Percentiles rank a stretch among this genome's conserved stretches.
These are phyloP conservation scores for Pipistrellus nathusii DNA, from an alignment of 2,797 vertebrate genomes.

Conservation along the genomic window DNA sequence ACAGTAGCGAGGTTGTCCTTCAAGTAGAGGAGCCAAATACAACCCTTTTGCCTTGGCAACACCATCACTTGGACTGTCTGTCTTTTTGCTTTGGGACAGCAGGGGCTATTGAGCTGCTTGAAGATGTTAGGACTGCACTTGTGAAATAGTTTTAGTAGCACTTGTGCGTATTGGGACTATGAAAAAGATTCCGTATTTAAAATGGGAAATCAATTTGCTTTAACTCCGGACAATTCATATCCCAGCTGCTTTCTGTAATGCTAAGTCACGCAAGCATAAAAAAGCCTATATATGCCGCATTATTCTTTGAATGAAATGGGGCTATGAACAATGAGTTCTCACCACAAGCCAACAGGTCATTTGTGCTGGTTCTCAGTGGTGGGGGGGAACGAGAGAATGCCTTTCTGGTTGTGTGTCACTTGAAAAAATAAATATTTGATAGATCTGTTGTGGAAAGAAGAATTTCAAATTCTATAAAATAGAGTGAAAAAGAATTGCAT, in stretches of 20 bases:
- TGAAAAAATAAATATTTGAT: neutral
- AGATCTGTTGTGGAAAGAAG: neutral
- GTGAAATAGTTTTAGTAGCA: constrained; percentile 65
- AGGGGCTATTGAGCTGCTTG: constrained; percentile 71
- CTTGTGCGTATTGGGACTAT: constrained; percentile 60
- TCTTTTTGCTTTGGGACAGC: constrained; percentile 69
- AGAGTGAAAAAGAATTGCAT: neutral
- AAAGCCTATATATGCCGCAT: neutral
- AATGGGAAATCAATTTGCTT: constrained; percentile 59
- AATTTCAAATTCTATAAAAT: constrained; percentile 22
- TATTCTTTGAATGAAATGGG: constrained; percentile 41
- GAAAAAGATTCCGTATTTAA: constrained; percentile 72
- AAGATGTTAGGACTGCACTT: constrained; percentile 54
- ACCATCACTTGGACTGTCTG: constrained; percentile 57
- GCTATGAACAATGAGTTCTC: constrained; percentile 32
- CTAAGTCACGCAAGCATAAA: constrained; percentile 33
- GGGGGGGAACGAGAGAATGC: neutral
- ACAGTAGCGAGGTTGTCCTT: constrained; percentile 81
- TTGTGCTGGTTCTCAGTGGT: neutral
- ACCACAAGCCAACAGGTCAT: neutral
- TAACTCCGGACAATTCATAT: constrained; percentile 49
- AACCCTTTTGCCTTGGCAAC: constrained; percentile 74
- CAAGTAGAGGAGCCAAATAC: constrained; percentile 73
- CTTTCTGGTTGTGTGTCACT: neutral
- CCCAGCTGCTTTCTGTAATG: constrained; percentile 52